These are phyloP conservation scores for Oncorhynchus tshawytscha DNA, from an alignment of 2,113 vertebrate genomes.

Conservation along the genomic window DNA sequence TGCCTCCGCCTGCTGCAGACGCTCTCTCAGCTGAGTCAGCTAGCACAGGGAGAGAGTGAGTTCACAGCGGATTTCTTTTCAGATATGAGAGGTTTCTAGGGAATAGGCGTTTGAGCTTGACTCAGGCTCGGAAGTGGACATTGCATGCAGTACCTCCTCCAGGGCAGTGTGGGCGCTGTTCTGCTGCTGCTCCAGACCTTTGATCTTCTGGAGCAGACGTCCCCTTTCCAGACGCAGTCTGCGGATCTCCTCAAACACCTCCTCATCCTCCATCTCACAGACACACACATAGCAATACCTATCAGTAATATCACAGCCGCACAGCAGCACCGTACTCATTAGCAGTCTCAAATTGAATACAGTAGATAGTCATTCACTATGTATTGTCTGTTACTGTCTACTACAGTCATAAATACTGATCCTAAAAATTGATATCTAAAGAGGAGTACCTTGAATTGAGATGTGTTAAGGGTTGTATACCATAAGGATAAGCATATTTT, in stretches of 20 bases:
- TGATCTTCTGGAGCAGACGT: conserved; percentile 90
- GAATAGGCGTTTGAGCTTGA: background rate
- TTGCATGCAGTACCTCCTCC: conserved; percentile 68
- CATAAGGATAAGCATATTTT: too few species aligned
- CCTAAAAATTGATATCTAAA: too few species aligned
- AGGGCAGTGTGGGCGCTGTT: conserved; percentile 73
- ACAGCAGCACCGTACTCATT: background rate
- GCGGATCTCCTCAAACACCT: conserved; percentile 90
- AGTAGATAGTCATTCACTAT: too few species aligned
- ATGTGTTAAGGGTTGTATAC: too few species aligned
- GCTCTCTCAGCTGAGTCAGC: conserved; percentile 79
- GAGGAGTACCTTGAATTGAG: too few species aligned
- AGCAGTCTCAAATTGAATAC: too few species aligned
- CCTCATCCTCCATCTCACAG: conserved; percentile 76
- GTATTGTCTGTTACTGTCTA: too few species aligned
- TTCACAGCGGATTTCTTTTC: background rate
- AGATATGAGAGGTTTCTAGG: background rate
- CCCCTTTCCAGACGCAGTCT: conserved; percentile 85
- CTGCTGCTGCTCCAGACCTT: conserved; percentile 84
- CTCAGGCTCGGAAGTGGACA: background rate
- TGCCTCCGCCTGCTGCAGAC: conserved; percentile 69
- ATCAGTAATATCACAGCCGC: background rate
- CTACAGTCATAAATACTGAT: too few species aligned
- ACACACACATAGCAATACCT: background rate
- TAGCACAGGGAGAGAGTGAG: conserved; percentile 34